These are phyloP conservation scores for Sesia bembeciformis DNA, from an alignment of 2,888 invertebrate genomes.

Conservation along the genomic window DNA sequence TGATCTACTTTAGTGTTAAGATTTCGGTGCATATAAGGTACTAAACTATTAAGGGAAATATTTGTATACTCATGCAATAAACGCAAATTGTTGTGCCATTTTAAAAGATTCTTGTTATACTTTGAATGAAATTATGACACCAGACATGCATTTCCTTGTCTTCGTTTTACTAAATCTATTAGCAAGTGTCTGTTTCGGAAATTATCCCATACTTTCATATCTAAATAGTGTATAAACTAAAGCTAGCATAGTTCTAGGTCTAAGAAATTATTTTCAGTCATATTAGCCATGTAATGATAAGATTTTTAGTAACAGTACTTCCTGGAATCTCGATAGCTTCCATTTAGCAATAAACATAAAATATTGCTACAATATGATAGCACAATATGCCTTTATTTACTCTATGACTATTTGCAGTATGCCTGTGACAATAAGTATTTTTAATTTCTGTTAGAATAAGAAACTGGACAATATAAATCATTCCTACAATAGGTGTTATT, in stretches of 20 bases:
- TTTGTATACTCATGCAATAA: conserved; percentile 27
- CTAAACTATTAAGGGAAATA: conserved; percentile 13
- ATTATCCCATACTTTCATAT: neutral
- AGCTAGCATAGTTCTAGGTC: conserved; percentile 4
- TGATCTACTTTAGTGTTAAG: conserved; percentile 17
- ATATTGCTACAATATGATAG: neutral
- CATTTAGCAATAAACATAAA: conserved; percentile 4
- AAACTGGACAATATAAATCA: conserved; percentile 13
- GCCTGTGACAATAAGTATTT: conserved; percentile 14
- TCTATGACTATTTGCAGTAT: conserved; percentile 10
- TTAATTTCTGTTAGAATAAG: conserved; percentile 1
- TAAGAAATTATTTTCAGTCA: conserved; percentile 19
- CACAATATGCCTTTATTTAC: neutral
- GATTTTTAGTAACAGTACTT: conserved; percentile 4
- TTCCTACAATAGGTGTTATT: conserved; percentile 21
- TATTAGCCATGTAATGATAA: conserved; percentile 30
- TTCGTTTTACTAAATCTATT: neutral
- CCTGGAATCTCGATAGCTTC: conserved; percentile 4
- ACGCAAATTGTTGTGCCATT: conserved; percentile 43
- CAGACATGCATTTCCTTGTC: neutral
- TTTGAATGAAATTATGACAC: neutral
- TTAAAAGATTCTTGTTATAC: conserved; percentile 5
- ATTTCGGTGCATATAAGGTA: conserved; percentile 31
- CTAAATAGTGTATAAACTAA: neutral
- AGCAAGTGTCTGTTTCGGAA: neutral